Evolutionary conservation across 2,888 invertebrate species (phyloP).

Genomic region (Diplolepis rosae): DNA sequence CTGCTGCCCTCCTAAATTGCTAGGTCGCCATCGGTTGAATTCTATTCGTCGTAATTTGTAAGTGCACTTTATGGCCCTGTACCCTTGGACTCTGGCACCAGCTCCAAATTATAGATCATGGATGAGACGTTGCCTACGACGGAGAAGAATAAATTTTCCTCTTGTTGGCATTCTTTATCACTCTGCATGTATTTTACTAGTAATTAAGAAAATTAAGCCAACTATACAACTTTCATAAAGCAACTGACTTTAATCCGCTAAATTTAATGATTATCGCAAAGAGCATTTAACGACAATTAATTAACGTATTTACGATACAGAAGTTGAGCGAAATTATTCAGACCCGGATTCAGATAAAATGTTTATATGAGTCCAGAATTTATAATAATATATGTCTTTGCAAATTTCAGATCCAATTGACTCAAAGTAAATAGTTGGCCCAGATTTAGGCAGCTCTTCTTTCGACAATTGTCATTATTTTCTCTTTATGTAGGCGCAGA

Average conservation of each 20-base stretch:
- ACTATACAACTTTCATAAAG: neutral
- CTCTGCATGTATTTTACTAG: neutral
- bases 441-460: slow-evolving; percentile 5
- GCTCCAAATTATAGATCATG: slow-evolving; percentile 46
- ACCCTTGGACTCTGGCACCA: neutral
- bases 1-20: slow-evolving; percentile 46
- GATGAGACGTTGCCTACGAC: slow-evolving; percentile 34
- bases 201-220: slow-evolving; percentile 13
- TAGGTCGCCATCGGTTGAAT: slow-evolving; percentile 39
- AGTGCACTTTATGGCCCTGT: slow-evolving; percentile 53
- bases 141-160: slow-evolving; percentile 16
- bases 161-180: slow-evolving; percentile 1
- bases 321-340: neutral
- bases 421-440: slow-evolving; percentile 1
- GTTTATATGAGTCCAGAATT: neutral
- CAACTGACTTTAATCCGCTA: neutral
- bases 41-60: slow-evolving; percentile 64
- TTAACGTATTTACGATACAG: neutral
- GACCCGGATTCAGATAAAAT: neutral
- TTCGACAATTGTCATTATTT: neutral
- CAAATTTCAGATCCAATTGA: neutral
- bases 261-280: neutral
- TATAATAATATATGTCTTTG: neutral
- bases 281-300: neutral
- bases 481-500: neutral